Base-by-base conservation (phyloP, 1,140 invertebrate species). In the Cherax quadricarinatus region DNA sequence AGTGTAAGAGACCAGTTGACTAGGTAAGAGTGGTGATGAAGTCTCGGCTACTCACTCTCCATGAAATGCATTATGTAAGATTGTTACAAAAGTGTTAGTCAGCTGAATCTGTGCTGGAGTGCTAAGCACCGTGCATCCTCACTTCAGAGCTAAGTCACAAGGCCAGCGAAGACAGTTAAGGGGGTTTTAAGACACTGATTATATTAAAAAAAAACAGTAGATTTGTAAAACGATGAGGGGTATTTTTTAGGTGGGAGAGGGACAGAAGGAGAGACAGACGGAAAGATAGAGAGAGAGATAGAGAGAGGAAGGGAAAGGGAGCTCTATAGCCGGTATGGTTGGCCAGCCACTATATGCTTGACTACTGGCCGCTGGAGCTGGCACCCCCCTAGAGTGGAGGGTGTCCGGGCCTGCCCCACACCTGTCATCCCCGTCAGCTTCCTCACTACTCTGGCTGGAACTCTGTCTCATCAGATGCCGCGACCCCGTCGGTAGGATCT, bases 391-490 rank as follows among this genome's bases (percentile, higher is more conserved):
- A 18, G 62, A 14, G 18, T 2, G 62, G 5, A 18, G 62, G 16
- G 16, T 21, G 18, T 5, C 16, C 14, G 5, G 62, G 21, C 57
- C 81, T 57, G 81, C 82, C 95, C 97, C 97, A 92, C 95, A 94
- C 94, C 95, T 94, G 92, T 95, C 94, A 94, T 97, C 96, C 94
- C 97, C 97, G 93, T 97, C 97, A 95, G 98, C 98, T 95, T 98
- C 98, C 95, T 98, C 98, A 95, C 98, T 98, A 95, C 98, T 98
- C 93, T 98, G 97, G 94, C 97, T 98, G 93, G 97, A 98, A 94
- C 98, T 97, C 94, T 98, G 97, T 94, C 95, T 94, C 88, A 97
- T 96, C 93, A 96, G 95, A 94, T 97, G 96, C 94, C 97, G 96
- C 95, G 98, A 97, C 95, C 98, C 98, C 91, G 97, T 97, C 93